Conservation (phyloP, 1,140 invertebrate species). For the fruit fly (Drosophila melanogaster) region DNA sequence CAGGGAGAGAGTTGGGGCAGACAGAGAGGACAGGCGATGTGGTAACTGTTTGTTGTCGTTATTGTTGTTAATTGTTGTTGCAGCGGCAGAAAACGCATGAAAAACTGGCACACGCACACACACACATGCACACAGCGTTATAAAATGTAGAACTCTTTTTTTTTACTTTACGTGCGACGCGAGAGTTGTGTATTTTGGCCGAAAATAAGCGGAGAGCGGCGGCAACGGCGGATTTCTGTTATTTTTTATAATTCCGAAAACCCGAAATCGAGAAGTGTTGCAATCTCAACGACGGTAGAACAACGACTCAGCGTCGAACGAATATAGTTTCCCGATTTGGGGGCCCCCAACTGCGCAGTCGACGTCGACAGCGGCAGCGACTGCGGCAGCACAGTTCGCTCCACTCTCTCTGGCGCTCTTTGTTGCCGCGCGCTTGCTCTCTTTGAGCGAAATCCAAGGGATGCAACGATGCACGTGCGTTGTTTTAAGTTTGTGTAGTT, state of each 20-base stretch:
- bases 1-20: neutral
- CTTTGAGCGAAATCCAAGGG: slow-evolving; percentile 48
- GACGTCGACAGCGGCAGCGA: slow-evolving; percentile 10
- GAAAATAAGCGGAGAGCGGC: slow-evolving; percentile 32
- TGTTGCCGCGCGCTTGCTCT: slow-evolving; percentile 47
- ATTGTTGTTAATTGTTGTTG: slow-evolving; percentile 57
- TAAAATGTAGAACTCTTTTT: slow-evolving; percentile 62
- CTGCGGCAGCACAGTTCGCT: neutral
- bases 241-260: slow-evolving; percentile 36
- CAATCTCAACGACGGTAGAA: slow-evolving; percentile 83
- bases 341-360: slow-evolving; percentile 66
- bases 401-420: slow-evolving; percentile 25
- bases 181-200: slow-evolving; percentile 40
- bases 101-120: slow-evolving; percentile 74
- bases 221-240: slow-evolving; percentile 25
- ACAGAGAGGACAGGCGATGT: slow-evolving; percentile 38
- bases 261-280: slow-evolving; percentile 72
- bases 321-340: slow-evolving; percentile 56
- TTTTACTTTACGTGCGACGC: slow-evolving; percentile 43
- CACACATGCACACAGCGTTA: slow-evolving; percentile 23
- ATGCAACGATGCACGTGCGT: slow-evolving; percentile 74
- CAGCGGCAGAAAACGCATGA: slow-evolving; percentile 71
- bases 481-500: slow-evolving; percentile 10
- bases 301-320: slow-evolving; percentile 70
- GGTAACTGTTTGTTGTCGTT: slow-evolving; percentile 62